These are phyloP conservation scores for Alentia gelatinosa DNA, from an alignment of 2,888 invertebrate genomes.

Conservation along the genomic window DNA sequence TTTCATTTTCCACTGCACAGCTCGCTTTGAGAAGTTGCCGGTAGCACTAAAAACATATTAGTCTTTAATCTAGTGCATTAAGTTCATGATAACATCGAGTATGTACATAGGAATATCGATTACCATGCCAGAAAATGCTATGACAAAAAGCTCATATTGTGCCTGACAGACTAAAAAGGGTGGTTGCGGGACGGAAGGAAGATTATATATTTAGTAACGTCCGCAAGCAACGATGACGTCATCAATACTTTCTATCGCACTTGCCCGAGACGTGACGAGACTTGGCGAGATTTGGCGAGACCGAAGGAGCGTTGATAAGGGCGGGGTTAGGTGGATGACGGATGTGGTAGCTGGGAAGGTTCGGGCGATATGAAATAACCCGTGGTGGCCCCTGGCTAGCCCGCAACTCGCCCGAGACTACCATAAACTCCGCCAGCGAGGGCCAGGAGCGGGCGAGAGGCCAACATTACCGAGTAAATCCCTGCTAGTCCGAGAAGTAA, in stretches of 20 bases:
- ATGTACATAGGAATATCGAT: background rate
- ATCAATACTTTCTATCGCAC: background rate
- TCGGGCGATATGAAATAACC: background rate
- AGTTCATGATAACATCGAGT: background rate
- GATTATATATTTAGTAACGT: too few species aligned
- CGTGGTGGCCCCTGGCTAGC: background rate
- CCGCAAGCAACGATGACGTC: conserved; percentile 11
- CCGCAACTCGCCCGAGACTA: background rate
- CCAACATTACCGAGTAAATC: background rate
- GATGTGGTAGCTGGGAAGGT: background rate
- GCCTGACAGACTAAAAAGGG: too few species aligned
- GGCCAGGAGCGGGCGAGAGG: background rate
- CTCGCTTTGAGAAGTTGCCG: too few species aligned
- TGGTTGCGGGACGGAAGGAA: too few species aligned
- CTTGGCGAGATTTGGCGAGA: background rate
- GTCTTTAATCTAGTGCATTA: background rate
- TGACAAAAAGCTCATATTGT: background rate
- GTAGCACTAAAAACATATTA: too few species aligned
- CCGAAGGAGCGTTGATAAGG: background rate
- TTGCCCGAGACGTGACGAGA: background rate
- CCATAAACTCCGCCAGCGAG: background rate
- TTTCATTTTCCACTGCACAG: too few species aligned
- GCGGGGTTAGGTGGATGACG: background rate
- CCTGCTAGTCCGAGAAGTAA: background rate
- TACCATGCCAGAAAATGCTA: background rate